Evolutionary conservation across 2,113 vertebrate species (phyloP), one percentile per base, ranked within the genome.

Genomic region (Lutjanus erythropterus): DNA sequence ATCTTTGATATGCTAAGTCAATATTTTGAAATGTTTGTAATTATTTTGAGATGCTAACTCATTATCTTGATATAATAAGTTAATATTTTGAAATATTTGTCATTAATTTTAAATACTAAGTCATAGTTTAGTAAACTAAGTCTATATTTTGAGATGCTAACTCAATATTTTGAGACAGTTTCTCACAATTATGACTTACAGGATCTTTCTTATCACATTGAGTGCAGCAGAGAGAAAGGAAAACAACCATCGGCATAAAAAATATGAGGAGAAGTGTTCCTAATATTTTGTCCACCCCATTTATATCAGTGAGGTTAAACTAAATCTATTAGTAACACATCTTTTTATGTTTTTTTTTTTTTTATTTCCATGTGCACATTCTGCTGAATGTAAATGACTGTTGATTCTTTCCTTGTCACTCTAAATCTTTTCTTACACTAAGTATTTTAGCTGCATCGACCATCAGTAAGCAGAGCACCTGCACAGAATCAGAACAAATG

Each of bases 391-490:
- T 19, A 6, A 65, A 56, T 1, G 5, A n/a, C 46, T 60, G n/a
- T 7, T 27, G 37, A 44, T 41, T 44, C 35, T 11, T 21, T 41
- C 27, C 11, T 53, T 2, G 59, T 67, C n/a, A 29, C 25, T 50
- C 12, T 29, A 46, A 44, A 46, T 59, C 6, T 42, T 35, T 25
- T 56, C 53, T 46, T 2, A 23, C 64, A 35, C n/a, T 39, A 23
- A 23, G 29, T 12, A 14, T 59, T n/a, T 16, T n/a, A n/a, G 47
- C 23, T n/a, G 31, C 42, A 42, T n/a, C n/a, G n/a, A n/a, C n/a
- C n/a, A n/a, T 70, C 42, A 55, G 58, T 66, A 14, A 46, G 12
- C 62, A 23, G 52, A 60, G 73, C 75, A 83, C 76, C 87, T 65
- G 62, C 41, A 60, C 7, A 29, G 73, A 83, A 33, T 61, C 18